Conservation (phyloP, 1,140 invertebrate genomes). For the Rhopalosiphum padi region DNA sequence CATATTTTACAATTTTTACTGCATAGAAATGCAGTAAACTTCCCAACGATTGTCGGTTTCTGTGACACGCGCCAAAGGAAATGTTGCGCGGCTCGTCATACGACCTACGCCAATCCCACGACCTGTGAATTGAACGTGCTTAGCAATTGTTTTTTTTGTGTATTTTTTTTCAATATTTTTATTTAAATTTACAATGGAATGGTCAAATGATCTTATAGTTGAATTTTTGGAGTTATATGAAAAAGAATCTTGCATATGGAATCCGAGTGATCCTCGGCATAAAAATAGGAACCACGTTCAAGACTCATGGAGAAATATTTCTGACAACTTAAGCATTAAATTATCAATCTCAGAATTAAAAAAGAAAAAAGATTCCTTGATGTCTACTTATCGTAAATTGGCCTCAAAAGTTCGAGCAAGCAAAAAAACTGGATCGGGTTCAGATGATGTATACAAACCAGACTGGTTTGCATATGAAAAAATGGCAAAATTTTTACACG, state of each 20-base stretch:
- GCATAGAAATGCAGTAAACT: too few relatives aligned
- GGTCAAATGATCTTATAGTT: conserved; percentile 11
- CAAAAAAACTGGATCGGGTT: conserved; percentile 21
- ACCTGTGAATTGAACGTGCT: too few relatives aligned
- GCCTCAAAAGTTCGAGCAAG: not conserved
- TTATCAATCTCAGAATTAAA: not conserved
- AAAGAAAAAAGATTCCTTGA: conserved; percentile 21
- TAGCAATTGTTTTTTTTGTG: too few relatives aligned
- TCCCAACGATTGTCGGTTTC: too few relatives aligned
- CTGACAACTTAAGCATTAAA: not conserved
- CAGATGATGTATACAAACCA: not conserved
- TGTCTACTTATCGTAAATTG: not conserved
- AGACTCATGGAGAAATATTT: not conserved
- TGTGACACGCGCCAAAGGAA: too few relatives aligned
- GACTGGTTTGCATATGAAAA: not conserved
- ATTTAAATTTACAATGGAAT: not conserved
- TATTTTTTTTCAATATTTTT: too few relatives aligned
- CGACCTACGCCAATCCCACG: too few relatives aligned
- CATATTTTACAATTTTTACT: too few relatives aligned
- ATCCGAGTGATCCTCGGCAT: conserved; percentile 59
- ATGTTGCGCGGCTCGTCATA: too few relatives aligned
- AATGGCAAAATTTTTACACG: not conserved
- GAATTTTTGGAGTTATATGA: conserved; percentile 59
- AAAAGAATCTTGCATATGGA: conserved; percentile 60
- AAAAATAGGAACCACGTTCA: conserved; percentile 59